These are phyloP conservation scores for Bedellia somnulentella DNA, from an alignment of 2,888 invertebrate species.

Conservation along the genomic window DNA sequence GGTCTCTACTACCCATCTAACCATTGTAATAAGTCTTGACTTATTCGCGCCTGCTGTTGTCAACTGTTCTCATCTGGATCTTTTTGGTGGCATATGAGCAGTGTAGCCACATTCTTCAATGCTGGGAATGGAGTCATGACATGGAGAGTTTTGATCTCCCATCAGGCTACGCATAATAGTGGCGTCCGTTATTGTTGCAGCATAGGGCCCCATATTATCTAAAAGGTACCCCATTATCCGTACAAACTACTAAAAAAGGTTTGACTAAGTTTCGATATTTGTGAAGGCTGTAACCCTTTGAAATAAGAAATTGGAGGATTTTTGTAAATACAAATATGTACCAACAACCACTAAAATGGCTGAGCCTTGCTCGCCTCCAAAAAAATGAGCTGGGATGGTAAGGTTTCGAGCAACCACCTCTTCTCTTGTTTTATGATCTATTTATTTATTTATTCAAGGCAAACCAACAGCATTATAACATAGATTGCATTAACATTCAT, in stretches of 20 bases:
- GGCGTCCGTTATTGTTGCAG: slow-evolving; percentile 7
- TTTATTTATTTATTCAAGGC: slow-evolving; percentile 2
- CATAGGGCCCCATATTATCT: slow-evolving; percentile 7
- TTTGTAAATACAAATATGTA: slow-evolving; percentile 6
- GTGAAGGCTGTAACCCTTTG: slow-evolving; percentile 5
- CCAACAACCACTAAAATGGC: slow-evolving; percentile 6
- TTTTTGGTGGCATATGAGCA: slow-evolving; percentile 7
- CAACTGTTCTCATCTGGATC: slow-evolving; percentile 7
- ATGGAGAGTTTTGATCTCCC: not conserved
- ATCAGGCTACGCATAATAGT: slow-evolving; percentile 2
- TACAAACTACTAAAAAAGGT: slow-evolving; percentile 7
- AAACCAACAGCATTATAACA: too few species aligned
- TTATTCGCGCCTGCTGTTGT: slow-evolving; percentile 8
- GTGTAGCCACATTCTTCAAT: slow-evolving; percentile 9
- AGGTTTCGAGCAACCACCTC: slow-evolving; percentile 1
- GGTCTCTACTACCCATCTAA: slow-evolving; percentile 9
- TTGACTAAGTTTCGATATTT: slow-evolving; percentile 7
- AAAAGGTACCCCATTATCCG: slow-evolving; percentile 7
- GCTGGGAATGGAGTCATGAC: slow-evolving; percentile 6
- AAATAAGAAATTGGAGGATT: slow-evolving; percentile 3
- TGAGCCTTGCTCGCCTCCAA: slow-evolving; percentile 1
- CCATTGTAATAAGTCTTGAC: slow-evolving; percentile 8
- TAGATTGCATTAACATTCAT: too few species aligned
- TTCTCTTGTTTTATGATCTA: slow-evolving; percentile 2
- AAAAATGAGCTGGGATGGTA: slow-evolving; percentile 2